Evolutionary conservation across 1,140 invertebrate genomes (phyloP).

Genomic region (Chironomus tepperi): DNA sequence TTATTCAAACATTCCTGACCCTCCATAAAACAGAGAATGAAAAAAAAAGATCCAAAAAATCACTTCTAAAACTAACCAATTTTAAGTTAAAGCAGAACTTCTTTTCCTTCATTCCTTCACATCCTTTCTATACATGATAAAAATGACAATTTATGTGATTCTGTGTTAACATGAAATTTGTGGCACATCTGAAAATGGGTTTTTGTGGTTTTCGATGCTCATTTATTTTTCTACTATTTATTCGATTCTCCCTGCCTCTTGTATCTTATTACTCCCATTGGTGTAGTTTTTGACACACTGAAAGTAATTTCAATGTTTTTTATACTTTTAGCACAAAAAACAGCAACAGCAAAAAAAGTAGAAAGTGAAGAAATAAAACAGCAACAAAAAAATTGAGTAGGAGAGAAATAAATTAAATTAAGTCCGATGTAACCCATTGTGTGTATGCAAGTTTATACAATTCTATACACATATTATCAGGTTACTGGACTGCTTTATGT

Average conservation of each 20-base stretch:
- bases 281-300: not conserved
- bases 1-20: no score
- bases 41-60: no score
- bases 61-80: no score
- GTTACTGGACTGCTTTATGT: no score
- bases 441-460: no score
- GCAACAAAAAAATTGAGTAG: not conserved
- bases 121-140: not conserved
- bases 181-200: slow-evolving; percentile 11
- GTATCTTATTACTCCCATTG: not conserved
- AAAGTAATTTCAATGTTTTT: not conserved
- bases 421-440: not conserved
- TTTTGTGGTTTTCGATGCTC: not conserved
- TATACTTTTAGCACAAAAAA: not conserved
- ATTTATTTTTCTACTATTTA: not conserved
- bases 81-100: no score
- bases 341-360: not conserved
- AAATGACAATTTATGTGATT: slow-evolving; percentile 9
- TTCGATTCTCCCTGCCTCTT: not conserved
- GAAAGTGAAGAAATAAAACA: not conserved
- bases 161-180: slow-evolving; percentile 13
- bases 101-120: no score
- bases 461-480: no score
- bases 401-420: slow-evolving; percentile 10
- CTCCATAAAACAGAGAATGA: no score